Conservation (phyloP, 1,140 invertebrate genomes). For the Papilio polytes region DNA sequence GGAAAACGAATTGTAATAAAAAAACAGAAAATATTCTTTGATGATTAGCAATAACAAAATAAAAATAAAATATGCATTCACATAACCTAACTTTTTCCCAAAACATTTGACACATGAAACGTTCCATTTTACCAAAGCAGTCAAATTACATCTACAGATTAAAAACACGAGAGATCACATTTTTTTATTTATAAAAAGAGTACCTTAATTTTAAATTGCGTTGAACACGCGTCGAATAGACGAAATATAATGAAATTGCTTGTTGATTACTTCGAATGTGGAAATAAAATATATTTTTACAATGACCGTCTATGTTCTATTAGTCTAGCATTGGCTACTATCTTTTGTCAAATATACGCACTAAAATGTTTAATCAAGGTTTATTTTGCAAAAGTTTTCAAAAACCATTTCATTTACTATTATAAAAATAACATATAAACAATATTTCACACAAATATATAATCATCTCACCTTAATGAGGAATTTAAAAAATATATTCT, state of each 20-base stretch:
- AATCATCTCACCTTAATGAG: too few relatives aligned
- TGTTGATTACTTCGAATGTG: slow-evolving; percentile 69
- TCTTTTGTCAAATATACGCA: too few relatives aligned
- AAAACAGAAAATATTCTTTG: neutral
- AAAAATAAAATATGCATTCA: slow-evolving; percentile 16
- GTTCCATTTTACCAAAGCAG: slow-evolving; percentile 55
- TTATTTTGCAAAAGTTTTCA: too few relatives aligned
- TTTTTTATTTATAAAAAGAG: slow-evolving; percentile 55
- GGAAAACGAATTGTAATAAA: slow-evolving; percentile 32
- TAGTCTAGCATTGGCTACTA: too few relatives aligned
- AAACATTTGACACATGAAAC: neutral
- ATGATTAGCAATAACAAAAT: neutral
- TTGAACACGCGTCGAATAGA: slow-evolving; percentile 45
- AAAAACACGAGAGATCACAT: slow-evolving; percentile 76
- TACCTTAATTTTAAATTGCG: slow-evolving; percentile 50
- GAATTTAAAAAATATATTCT: neutral
- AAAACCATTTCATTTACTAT: too few relatives aligned
- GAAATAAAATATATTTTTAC: slow-evolving; percentile 58
- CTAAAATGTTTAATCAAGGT: too few relatives aligned
- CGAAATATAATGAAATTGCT: slow-evolving; percentile 61
- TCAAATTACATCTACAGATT: slow-evolving; percentile 63
- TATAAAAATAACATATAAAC: too few relatives aligned
- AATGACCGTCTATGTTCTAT: slow-evolving; percentile 39
- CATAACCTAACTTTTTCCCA: neutral
- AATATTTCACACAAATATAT: too few relatives aligned